These are phyloP conservation scores for Melanostoma mellinum DNA, from an alignment of 2,888 invertebrate species.

Conservation along the genomic window DNA sequence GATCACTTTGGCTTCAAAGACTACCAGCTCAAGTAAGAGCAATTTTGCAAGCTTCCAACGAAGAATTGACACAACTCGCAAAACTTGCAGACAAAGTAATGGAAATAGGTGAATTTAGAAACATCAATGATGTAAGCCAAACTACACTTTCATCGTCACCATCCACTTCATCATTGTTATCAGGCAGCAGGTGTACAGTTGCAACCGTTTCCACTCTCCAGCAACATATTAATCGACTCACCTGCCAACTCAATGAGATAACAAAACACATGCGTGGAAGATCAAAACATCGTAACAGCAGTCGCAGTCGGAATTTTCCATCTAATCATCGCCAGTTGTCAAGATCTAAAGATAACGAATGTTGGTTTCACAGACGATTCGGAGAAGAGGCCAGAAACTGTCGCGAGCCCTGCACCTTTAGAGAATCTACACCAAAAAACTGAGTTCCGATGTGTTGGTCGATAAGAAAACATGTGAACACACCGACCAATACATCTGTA, in stretches of 20 bases:
- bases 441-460: slow-evolving; percentile 11
- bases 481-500: slow-evolving; percentile 4
- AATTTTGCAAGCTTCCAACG: slow-evolving; percentile 46
- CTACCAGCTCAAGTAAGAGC: slow-evolving; percentile 30
- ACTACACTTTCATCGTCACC: not conserved
- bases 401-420: slow-evolving; percentile 38
- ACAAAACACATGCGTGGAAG: too few species aligned
- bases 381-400: too few species aligned
- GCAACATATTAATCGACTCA: slow-evolving; percentile 18
- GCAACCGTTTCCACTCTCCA: not conserved
- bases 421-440: slow-evolving; percentile 36
- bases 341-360: slow-evolving; percentile 6
- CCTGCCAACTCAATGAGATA: too few species aligned
- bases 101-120: slow-evolving; percentile 27
- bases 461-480: not conserved
- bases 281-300: not conserved
- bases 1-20: slow-evolving; percentile 43
- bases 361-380: slow-evolving; percentile 68
- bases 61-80: slow-evolving; percentile 28
- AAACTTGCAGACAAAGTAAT: slow-evolving; percentile 37
- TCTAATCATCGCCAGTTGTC: not conserved
- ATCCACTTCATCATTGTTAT: too few species aligned
- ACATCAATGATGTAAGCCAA: slow-evolving; percentile 1
- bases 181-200: not conserved
- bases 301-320: not conserved